phyloP scores from a whole-genome alignment of 2,113 vertebrate species.

The Struthio camelus region DNA sequence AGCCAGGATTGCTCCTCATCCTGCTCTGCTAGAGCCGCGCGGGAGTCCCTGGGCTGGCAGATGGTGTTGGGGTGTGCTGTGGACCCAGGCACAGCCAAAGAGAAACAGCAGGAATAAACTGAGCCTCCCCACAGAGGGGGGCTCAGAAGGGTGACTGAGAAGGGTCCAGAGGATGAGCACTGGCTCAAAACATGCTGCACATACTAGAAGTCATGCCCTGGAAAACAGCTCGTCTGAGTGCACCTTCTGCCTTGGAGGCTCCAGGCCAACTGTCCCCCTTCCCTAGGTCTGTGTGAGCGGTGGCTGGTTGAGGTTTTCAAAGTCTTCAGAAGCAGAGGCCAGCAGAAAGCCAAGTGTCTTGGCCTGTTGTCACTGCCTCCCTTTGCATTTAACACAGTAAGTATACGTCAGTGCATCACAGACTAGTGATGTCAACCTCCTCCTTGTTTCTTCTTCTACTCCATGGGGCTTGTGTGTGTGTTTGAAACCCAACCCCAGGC shows the following conservation, averaged over 20 bases:
- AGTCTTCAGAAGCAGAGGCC: neutral
- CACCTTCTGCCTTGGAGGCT: neutral
- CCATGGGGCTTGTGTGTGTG: neutral
- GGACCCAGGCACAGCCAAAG: neutral
- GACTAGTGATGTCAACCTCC: neutral
- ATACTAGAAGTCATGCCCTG: neutral
- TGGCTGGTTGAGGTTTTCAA: neutral
- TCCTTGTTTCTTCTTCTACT: neutral
- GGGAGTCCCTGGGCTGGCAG: neutral
- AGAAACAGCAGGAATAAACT: neutral
- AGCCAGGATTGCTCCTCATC: neutral
- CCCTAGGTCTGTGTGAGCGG: neutral
- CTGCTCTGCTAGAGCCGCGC: accelerated
- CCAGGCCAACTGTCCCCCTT: neutral
- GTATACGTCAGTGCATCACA: accelerated
- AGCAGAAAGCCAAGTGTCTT: neutral
- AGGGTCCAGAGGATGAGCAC: neutral
- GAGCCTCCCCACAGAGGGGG: neutral
- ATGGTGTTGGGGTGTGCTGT: too few relatives aligned
- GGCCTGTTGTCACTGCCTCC: neutral
- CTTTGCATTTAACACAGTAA: neutral
- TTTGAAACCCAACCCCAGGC: neutral
- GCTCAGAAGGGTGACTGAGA: accelerated
- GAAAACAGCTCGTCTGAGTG: neutral
- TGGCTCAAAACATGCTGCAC: neutral